A percentile compares a stretch with the other conserved stretches of the same genome.
Conservation (phyloP, 2,797 vertebrate genomes). For the Aselliscus stoliczkanus region DNA sequence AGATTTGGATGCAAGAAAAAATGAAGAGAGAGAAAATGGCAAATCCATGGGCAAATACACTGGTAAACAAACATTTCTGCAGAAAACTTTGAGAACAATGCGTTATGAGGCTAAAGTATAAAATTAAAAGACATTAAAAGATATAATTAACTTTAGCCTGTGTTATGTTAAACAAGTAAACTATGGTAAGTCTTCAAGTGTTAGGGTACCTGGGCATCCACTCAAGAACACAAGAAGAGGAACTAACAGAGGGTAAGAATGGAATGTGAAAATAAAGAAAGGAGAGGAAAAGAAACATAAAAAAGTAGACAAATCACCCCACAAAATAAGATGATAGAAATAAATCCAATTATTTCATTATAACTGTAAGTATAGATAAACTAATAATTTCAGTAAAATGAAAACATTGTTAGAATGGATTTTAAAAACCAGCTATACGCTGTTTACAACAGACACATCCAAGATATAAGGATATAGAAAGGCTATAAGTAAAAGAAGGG, state of each 20-base stretch:
- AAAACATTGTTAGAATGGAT: background rate
- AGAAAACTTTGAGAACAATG: background rate
- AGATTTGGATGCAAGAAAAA: background rate
- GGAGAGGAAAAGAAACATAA: background rate
- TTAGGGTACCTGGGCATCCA: background rate
- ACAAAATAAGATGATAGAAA: background rate
- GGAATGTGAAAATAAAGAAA: background rate
- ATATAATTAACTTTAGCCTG: background rate
- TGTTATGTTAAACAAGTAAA: background rate
- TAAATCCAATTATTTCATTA: background rate
- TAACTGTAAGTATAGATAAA: background rate
- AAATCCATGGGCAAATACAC: background rate
- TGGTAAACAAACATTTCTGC: background rate
- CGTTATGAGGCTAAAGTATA: background rate
- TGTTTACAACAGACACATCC: background rate
- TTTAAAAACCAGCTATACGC: background rate
- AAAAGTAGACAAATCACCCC: background rate
- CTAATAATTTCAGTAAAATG: background rate
- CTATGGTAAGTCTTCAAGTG: background rate
- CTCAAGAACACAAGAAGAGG: background rate
- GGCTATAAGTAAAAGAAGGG: background rate
- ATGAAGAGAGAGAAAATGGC: background rate
- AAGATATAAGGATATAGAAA: background rate
- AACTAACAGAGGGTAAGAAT: background rate
- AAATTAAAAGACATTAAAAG: background rate